These are phyloP conservation scores for Myotis yumanensis DNA, from an alignment of 2,113 vertebrate species.

Conservation along the genomic window DNA sequence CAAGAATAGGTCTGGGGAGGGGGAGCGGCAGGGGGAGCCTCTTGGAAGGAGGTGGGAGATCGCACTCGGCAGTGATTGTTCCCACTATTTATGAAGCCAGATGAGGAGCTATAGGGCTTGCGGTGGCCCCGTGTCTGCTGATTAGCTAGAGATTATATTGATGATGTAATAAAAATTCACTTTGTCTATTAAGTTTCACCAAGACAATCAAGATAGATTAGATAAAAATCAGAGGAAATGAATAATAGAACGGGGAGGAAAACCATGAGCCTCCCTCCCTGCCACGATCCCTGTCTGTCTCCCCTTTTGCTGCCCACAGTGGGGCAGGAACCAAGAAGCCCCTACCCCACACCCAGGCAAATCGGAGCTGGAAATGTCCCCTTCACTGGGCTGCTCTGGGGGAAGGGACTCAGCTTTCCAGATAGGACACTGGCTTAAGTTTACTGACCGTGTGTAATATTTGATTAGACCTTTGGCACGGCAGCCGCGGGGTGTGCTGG, in stretches of 20 bases:
- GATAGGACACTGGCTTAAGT: slow-evolving; percentile 62
- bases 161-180: slow-evolving; percentile 91
- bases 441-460: slow-evolving; percentile 81
- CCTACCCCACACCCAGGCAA: not conserved
- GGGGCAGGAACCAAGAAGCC: not conserved
- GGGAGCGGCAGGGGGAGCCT: not conserved
- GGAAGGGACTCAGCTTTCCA: not conserved
- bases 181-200: slow-evolving; percentile 86
- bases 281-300: not conserved
- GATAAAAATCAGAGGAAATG: slow-evolving; percentile 86
- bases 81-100: slow-evolving; percentile 80
- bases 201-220: slow-evolving; percentile 86
- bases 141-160: slow-evolving; percentile 88
- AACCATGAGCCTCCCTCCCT: slow-evolving; percentile 58
- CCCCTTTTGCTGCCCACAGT: not conserved
- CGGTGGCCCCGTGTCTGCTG: slow-evolving; percentile 82
- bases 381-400: not conserved
- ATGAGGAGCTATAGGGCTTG: slow-evolving; percentile 80
- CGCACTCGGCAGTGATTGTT: slow-evolving; percentile 48
- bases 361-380: slow-evolving; percentile 52
- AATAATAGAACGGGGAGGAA: slow-evolving; percentile 82
- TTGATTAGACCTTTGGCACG: slow-evolving; percentile 78
- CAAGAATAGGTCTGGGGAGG: not conserved
- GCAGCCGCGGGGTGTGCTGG: slow-evolving; percentile 61
- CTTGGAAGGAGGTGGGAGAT: not conserved